phyloP scores from a whole-genome alignment of 2,888 invertebrate genomes.

The Nomada fucata region DNA sequence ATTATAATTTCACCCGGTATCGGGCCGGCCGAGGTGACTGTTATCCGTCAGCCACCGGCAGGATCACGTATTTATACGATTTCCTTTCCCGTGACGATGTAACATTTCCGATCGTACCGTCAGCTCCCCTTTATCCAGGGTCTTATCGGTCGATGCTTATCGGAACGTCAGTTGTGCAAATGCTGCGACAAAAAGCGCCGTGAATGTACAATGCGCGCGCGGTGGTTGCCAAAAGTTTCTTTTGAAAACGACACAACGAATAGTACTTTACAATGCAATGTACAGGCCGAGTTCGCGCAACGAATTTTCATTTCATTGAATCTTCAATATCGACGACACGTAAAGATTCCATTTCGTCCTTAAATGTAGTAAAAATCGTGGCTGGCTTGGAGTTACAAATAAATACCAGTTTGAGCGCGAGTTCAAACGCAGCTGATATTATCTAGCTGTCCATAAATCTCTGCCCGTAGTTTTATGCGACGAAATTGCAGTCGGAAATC shows the following conservation, averaged over 20 bases:
- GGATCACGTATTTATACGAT: slow-evolving; percentile 77
- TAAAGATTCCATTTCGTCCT: no score
- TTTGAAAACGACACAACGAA: no score
- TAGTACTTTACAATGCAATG: no score
- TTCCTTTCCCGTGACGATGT: slow-evolving; percentile 63
- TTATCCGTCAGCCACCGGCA: slow-evolving; percentile 76
- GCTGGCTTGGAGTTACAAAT: no score
- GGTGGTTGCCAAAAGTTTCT: no score
- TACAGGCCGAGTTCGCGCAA: no score
- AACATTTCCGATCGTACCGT: slow-evolving; percentile 55
- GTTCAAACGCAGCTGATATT: no score
- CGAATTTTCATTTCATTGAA: no score
- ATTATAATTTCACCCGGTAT: slow-evolving; percentile 82
- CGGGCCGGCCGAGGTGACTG: slow-evolving; percentile 75
- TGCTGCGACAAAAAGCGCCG: slow-evolving; percentile 6
- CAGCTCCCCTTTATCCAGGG: slow-evolving; percentile 34
- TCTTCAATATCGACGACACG: no score
- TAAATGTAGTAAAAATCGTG: no score
- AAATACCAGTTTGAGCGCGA: not conserved
- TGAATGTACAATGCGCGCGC: not conserved
- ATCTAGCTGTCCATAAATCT: not conserved
- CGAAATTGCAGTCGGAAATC: not conserved
- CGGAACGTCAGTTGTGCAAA: slow-evolving; percentile 24
- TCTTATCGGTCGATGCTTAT: slow-evolving; percentile 47
- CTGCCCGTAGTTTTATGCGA: not conserved